Conservation (phyloP, 2,113 vertebrate genomes). For the Pandion haliaetus region DNA sequence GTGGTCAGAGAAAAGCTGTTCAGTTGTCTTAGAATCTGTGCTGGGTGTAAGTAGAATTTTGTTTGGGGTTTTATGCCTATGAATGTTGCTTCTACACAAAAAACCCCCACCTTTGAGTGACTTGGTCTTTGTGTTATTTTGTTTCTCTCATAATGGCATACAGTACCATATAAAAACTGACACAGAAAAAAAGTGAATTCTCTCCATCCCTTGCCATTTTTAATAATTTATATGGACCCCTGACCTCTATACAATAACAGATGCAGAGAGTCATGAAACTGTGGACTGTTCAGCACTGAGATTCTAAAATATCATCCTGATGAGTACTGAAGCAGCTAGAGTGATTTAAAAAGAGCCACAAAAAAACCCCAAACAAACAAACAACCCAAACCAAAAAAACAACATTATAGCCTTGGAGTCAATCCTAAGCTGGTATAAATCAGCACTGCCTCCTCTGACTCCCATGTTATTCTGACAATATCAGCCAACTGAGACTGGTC, state of each 20-base stretch:
- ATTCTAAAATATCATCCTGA: not conserved
- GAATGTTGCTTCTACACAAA: not conserved
- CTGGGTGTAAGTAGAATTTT: not conserved
- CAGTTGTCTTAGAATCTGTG: not conserved
- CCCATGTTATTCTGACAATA: not conserved
- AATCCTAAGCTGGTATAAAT: not conserved
- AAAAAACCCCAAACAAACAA: not conserved
- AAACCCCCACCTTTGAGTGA: rapidly evolving
- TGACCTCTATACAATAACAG: not conserved
- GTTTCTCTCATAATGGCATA: not conserved
- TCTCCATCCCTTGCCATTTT: not conserved
- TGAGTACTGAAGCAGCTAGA: not conserved
- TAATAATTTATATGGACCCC: not conserved
- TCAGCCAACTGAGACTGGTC: not conserved
- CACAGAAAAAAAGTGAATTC: not conserved
- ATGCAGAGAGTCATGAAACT: not conserved
- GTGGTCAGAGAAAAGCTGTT: not conserved
- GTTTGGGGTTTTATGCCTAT: not conserved
- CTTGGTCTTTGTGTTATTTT: not conserved
- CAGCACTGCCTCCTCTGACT: not conserved
- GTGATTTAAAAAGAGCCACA: not conserved
- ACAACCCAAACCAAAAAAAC: not conserved
- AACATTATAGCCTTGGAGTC: not conserved
- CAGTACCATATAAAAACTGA: not conserved
- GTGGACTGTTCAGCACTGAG: not conserved